Evolutionary conservation across 1,140 invertebrate genomes (phyloP), one percentile per base, ranked within the genome.

Genomic region (Potamilus streckersoni): DNA sequence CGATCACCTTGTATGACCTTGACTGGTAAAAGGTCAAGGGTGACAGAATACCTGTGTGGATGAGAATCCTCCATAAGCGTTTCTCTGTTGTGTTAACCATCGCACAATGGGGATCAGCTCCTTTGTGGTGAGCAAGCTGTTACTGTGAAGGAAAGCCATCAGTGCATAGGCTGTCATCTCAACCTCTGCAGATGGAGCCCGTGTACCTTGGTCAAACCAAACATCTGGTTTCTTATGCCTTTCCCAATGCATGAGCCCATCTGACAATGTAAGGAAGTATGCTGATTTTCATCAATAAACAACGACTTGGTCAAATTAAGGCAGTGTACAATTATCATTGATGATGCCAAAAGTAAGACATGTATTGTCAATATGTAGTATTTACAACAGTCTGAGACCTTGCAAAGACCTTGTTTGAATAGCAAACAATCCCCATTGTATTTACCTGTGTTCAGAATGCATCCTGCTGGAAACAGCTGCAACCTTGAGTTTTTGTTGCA

Each of bases 81-180:
- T 96, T 23, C 77, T 74, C 62, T 96, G 94, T 70, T 92, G 92
- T 60, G 96, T 92, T 0, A 98, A 89, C 94, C 95, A 97, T 27
- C 93, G 93, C 78, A 96, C 93, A n/a, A 97, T 92, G 0, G 96
- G 94, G 15, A 96, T 86, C 0, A 94, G 93, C 1, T 72, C 58
- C 12, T 49, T 38, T 82, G 84, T 69, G 19, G 64, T 56, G 17
- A 57, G 65, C 27, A 76, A 68, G 16, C 64, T 77, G 68, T 84
- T 67, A 91, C 3, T 94, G 84, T 20, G 94, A 89, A 6, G 62
- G 16, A 78, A 57, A 1, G 93, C 92, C 55, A 95, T 85, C 27
- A 95, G 89, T 0, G 93, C 95, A 89, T 97, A 97, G 1, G 95
- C 92, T 0, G 96, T 95, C 87, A 95, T 95, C 87, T 95, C 94